Percentiles rank a stretch among this genome's conserved stretches.
These are phyloP conservation scores for Sebastes miniatus DNA, from an alignment of 2,797 vertebrate species.

Conservation along the genomic window DNA sequence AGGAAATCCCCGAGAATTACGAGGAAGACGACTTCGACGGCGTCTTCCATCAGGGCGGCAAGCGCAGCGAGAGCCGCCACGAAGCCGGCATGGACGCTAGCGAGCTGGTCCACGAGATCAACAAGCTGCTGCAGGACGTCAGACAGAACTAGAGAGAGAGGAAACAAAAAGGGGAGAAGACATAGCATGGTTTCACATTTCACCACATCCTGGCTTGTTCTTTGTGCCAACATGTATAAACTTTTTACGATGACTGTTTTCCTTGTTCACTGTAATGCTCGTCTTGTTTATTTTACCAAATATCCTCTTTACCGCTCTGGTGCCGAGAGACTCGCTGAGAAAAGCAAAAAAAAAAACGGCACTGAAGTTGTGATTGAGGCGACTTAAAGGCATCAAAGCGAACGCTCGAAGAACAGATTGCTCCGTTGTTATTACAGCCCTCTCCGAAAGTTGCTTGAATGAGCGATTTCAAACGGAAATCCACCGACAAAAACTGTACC, in stretches of 20 bases:
- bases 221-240: slow-evolving; percentile 59
- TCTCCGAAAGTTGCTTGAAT: slow-evolving; percentile 51
- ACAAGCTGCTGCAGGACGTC: slow-evolving; percentile 96
- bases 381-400: slow-evolving; percentile 55
- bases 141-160: slow-evolving; percentile 86
- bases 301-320: slow-evolving; percentile 26
- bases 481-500: slow-evolving; percentile 30
- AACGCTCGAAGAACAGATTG: slow-evolving; percentile 37
- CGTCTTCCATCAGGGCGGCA: slow-evolving; percentile 87
- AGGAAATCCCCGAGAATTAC: slow-evolving; percentile 97
- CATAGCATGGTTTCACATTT: slow-evolving; percentile 33
- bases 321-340: slow-evolving; percentile 37
- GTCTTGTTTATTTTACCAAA: slow-evolving; percentile 63
- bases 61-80: slow-evolving; percentile 85
- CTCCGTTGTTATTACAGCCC: slow-evolving; percentile 31
- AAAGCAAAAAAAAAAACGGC: slow-evolving; percentile 26
- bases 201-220: slow-evolving; percentile 47
- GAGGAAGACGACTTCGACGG: slow-evolving; percentile 97
- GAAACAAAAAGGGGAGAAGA: not conserved
- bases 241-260: slow-evolving; percentile 37
- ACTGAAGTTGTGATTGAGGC: slow-evolving; percentile 46
- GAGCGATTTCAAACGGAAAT: slow-evolving; percentile 58
- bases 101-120: slow-evolving; percentile 96
- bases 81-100: slow-evolving; percentile 92
- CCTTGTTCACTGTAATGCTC: slow-evolving; percentile 59